Evolutionary conservation across 2,113 vertebrate species (phyloP).

Genomic region (Petroica traversi): DNA sequence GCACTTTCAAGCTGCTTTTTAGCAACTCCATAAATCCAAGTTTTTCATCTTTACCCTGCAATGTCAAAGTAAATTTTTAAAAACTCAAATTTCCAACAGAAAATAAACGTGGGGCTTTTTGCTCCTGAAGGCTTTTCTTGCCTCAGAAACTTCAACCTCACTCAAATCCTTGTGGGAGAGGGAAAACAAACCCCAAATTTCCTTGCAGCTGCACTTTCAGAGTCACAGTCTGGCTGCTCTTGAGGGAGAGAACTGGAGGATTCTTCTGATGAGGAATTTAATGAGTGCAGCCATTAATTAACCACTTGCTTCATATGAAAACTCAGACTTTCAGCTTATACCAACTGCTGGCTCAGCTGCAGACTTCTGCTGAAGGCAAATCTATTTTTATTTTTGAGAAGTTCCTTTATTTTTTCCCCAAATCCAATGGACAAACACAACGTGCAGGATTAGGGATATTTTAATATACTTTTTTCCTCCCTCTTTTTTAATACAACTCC

Average conservation of each 20-base stretch:
- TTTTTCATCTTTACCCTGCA: background rate
- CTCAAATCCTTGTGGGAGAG: background rate
- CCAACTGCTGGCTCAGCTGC: background rate
- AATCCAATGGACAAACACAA: background rate
- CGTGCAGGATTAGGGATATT: background rate
- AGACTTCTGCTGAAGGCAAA: background rate
- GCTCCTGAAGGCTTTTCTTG: background rate
- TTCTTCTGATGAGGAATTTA: background rate
- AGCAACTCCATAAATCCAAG: background rate
- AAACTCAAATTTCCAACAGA: background rate
- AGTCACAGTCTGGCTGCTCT: background rate
- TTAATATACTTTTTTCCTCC: accelerated
- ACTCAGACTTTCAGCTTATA: background rate
- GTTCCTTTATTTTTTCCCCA: background rate
- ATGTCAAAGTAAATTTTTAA: background rate
- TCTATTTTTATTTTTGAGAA: background rate
- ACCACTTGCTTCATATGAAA: background rate
- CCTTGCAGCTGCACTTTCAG: background rate
- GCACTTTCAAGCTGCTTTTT: background rate
- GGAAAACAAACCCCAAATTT: background rate
- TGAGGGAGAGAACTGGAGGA: background rate
- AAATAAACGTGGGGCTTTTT: background rate
- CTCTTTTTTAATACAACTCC: background rate
- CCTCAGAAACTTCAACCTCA: background rate
- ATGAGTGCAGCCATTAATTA: background rate